These are phyloP conservation scores for Lithodes maja DNA, from an alignment of 2,888 invertebrate genomes.

Conservation along the genomic window DNA sequence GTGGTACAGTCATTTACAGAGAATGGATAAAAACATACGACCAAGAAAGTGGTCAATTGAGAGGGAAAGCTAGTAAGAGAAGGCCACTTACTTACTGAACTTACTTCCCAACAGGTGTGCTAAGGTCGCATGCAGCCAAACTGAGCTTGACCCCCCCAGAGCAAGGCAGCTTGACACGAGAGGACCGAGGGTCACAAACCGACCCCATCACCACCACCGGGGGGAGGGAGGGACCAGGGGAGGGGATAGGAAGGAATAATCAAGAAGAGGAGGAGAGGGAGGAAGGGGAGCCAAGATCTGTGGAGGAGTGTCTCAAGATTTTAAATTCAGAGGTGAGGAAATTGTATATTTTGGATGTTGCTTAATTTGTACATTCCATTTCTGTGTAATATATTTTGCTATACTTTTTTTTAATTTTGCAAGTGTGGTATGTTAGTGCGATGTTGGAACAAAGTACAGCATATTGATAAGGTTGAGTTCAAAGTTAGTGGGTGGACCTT, in stretches of 20 bases:
- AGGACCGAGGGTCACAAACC: constrained; percentile 46
- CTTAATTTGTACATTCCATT: neutral
- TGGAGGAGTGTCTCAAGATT: constrained; percentile 56
- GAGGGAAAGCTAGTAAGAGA: too few species aligned
- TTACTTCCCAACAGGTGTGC: neutral
- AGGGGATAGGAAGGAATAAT: neutral
- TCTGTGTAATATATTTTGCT: neutral
- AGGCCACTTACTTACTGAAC: too few species aligned
- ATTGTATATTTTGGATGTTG: neutral
- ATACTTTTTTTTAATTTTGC: too few species aligned
- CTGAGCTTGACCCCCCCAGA: neutral
- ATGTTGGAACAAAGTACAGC: too few species aligned
- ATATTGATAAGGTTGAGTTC: too few species aligned
- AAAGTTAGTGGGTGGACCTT: too few species aligned
- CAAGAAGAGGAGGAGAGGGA: constrained; percentile 7
- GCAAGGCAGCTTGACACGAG: neutral
- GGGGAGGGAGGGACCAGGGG: neutral
- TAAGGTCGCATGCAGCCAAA: neutral
- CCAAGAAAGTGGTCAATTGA: too few species aligned
- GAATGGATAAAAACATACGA: too few species aligned
- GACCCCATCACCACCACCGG: neutral
- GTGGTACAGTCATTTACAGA: too few species aligned
- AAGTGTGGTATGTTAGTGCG: too few species aligned
- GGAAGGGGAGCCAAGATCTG: constrained; percentile 20
- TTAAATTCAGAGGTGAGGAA: constrained; percentile 47